These are phyloP conservation scores for Lasioglossum figueresi DNA, from an alignment of 2,888 invertebrate genomes.

Conservation along the genomic window DNA sequence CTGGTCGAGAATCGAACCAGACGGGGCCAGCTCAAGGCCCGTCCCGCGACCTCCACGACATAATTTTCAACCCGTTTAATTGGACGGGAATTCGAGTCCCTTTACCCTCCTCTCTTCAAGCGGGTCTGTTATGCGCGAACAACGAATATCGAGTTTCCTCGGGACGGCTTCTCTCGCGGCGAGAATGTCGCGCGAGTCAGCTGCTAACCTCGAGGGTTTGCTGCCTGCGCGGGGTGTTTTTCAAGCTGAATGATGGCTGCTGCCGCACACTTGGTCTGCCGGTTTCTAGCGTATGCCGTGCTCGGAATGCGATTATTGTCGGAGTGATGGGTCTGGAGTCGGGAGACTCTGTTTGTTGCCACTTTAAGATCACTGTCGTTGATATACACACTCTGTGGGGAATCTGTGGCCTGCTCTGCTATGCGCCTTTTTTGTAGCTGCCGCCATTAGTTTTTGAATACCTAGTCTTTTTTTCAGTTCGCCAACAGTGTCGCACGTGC, in stretches of 20 bases:
- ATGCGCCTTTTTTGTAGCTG: neutral
- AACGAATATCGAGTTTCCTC: conserved; percentile 39
- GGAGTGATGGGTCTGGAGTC: conserved; percentile 8
- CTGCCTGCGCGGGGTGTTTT: neutral
- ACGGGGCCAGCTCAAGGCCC: conserved; percentile 33
- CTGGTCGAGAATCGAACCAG: conserved; percentile 34
- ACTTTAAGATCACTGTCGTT: neutral
- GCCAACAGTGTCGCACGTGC: neutral
- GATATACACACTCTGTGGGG: neutral
- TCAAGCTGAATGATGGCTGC: conserved; percentile 3
- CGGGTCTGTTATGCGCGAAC: conserved; percentile 16
- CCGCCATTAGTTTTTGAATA: neutral
- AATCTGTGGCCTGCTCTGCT: neutral
- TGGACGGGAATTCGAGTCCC: conserved; percentile 43
- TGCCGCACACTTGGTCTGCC: neutral
- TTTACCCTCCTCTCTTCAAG: neutral
- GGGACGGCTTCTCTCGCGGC: neutral
- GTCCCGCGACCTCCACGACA: conserved; percentile 47
- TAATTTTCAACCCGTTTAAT: conserved; percentile 53
- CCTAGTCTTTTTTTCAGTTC: neutral
- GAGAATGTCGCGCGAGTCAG: conserved; percentile 33
- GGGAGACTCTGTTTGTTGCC: neutral
- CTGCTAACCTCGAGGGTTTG: neutral
- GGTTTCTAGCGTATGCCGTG: neutral
- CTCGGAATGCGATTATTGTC: conserved; percentile 18